Conservation (phyloP, 2,888 invertebrate genomes). For the Chalcosyrphus nemorum region DNA sequence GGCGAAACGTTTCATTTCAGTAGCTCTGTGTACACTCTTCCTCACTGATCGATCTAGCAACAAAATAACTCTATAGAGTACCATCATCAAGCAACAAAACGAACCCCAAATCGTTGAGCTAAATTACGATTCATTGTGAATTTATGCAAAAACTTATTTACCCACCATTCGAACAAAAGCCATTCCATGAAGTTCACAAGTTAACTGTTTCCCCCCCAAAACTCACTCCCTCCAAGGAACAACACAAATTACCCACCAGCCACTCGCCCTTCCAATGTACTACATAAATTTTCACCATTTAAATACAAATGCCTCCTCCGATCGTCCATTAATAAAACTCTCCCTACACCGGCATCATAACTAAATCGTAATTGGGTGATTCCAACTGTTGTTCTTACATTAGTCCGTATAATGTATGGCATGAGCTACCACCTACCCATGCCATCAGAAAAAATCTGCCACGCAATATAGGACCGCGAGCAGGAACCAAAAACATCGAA, state of each 20-base stretch:
- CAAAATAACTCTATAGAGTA: background rate
- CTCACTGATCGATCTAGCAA: background rate
- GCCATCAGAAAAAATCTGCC: slow-evolving; percentile 16
- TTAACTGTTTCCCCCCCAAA: slow-evolving; percentile 1
- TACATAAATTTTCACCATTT: slow-evolving; percentile 50
- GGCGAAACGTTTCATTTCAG: background rate
- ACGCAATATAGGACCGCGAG: slow-evolving; percentile 23
- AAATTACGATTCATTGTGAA: slow-evolving; percentile 54
- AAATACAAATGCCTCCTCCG: slow-evolving; percentile 52
- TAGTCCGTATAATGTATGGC: slow-evolving; percentile 42
- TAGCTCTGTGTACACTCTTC: background rate
- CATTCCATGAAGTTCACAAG: slow-evolving; percentile 28
- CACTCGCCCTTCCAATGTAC: background rate
- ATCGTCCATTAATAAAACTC: slow-evolving; percentile 51
- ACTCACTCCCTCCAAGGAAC: background rate
- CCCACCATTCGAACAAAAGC: background rate
- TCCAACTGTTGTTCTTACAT: slow-evolving; percentile 65
- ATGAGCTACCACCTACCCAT: background rate
- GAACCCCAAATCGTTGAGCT: background rate
- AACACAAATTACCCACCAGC: slow-evolving; percentile 7
- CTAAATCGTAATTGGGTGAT: slow-evolving; percentile 62
- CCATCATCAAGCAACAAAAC: background rate
- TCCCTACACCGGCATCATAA: slow-evolving; percentile 40
- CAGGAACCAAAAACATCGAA: slow-evolving; percentile 5
- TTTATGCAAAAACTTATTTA: slow-evolving; percentile 57